These are phyloP conservation scores for Sebastes diaconus DNA, from an alignment of 2,797 vertebrate species.

Conservation along the genomic window DNA sequence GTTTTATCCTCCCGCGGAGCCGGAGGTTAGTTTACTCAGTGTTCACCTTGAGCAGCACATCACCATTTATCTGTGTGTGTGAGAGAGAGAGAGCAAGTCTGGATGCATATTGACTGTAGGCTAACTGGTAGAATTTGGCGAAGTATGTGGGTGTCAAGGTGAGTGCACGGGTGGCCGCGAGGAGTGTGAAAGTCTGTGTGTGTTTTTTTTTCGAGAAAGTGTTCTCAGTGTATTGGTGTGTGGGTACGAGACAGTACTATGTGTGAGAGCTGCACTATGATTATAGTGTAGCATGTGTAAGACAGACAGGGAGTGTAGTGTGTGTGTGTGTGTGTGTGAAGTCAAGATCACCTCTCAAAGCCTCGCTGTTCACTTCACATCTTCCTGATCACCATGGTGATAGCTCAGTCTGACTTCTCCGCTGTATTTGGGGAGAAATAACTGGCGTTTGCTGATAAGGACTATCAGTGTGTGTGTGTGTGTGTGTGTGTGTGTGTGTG, in stretches of 20 bases:
- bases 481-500: not conserved
- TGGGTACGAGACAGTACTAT: not conserved
- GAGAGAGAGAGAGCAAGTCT: not conserved
- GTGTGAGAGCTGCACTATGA: not conserved
- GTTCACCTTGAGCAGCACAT: constrained; percentile 49
- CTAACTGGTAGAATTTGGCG: not conserved
- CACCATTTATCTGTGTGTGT: constrained; percentile 16
- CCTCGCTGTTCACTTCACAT: constrained; percentile 35
- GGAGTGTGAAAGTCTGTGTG: not conserved
- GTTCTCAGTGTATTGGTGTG: not conserved
- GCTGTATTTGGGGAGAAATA: constrained; percentile 23
- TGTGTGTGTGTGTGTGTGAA: not conserved
- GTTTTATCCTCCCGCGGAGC: constrained; percentile 16
- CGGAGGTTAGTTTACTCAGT: constrained; percentile 45
- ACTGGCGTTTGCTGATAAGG: constrained; percentile 41
- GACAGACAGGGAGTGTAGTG: not conserved
- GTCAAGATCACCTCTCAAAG: constrained; percentile 36
- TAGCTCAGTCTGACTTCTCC: constrained; percentile 5
- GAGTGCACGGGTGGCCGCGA: not conserved
- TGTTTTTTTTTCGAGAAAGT: not conserved
- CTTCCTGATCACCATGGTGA: constrained; percentile 52
- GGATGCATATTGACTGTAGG: not conserved
- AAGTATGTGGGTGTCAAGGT: not conserved
- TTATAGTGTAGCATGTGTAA: not conserved
- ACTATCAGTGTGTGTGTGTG: not conserved